Percentiles rank a stretch among this genome's conserved stretches.
phyloP scores from a whole-genome alignment of 2,797 vertebrate genomes.

The Melanogrammus aeglefinus region DNA sequence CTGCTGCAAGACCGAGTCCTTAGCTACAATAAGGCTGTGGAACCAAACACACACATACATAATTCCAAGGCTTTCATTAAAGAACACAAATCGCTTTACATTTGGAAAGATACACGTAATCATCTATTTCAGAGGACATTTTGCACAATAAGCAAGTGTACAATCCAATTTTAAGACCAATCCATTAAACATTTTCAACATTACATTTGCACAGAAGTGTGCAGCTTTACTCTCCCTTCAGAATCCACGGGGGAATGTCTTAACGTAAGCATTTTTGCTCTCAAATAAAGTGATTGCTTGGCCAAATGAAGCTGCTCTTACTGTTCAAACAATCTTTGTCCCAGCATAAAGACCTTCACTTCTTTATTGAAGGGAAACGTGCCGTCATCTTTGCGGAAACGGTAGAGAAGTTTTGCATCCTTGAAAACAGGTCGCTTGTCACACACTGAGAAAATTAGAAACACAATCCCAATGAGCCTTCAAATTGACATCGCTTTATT shows the following conservation, averaged over 20 bases:
- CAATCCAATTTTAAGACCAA: neutral
- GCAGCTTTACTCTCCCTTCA: neutral
- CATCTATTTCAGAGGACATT: conserved; percentile 1
- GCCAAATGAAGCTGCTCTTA: conserved; percentile 61
- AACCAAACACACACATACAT: conserved; percentile 15
- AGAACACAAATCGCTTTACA: neutral
- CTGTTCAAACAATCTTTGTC: conserved; percentile 84
- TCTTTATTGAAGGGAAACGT: conserved; percentile 83
- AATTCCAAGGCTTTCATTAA: neutral
- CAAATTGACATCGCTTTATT: neutral
- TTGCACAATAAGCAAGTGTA: neutral
- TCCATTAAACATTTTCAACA: neutral
- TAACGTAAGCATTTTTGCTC: neutral
- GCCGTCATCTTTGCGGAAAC: conserved; percentile 87
- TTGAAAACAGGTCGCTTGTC: conserved; percentile 82
- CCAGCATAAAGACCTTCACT: conserved; percentile 82
- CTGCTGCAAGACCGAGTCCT: conserved; percentile 77
- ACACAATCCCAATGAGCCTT: neutral
- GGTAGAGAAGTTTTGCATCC: conserved; percentile 85
- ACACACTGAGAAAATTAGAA: conserved; percentile 71
- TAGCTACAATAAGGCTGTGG: conserved; percentile 73
- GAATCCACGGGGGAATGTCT: neutral
- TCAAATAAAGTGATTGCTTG: conserved; percentile 5
- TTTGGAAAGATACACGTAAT: neutral
- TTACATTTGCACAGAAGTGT: neutral